A percentile compares a stretch with the other conserved stretches of the same genome.
These are phyloP conservation scores for Seriola quinqueradiata DNA, from an alignment of 2,113 vertebrate genomes.

Conservation along the genomic window DNA sequence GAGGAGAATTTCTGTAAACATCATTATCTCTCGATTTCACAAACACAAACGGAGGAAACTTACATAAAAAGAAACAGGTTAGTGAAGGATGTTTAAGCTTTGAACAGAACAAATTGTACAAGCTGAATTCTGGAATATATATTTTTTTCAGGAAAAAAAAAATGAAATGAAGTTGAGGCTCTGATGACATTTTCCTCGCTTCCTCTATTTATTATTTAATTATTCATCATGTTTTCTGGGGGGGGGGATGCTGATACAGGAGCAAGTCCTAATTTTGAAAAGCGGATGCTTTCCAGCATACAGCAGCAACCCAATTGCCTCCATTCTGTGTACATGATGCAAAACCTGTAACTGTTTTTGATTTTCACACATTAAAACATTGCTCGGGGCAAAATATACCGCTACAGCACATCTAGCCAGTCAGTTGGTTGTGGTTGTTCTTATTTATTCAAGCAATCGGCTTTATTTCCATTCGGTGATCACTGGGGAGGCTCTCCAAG, in stretches of 20 bases:
- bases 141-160: constrained; percentile 47
- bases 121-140: constrained; percentile 24
- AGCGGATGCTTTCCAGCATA: constrained; percentile 30
- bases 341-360: constrained; percentile 59
- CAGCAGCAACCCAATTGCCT: constrained; percentile 42
- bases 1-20: constrained; percentile 35
- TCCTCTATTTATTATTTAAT: constrained; percentile 66
- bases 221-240: constrained; percentile 69
- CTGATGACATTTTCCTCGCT: constrained; percentile 39
- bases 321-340: constrained; percentile 49
- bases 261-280: constrained; percentile 58
- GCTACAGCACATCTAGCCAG: constrained; percentile 32
- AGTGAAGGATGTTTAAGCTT: constrained; percentile 4
- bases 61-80: constrained; percentile 4
- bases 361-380: constrained; percentile 60
- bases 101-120: constrained; percentile 28
- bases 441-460: constrained; percentile 64
- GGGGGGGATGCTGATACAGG: constrained; percentile 3
- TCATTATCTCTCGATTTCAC: neutral
- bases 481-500: constrained; percentile 55
- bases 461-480: constrained; percentile 63
- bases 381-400: constrained; percentile 44
- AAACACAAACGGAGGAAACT: neutral
- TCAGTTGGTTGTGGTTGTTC: constrained; percentile 44
- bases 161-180: constrained; percentile 47